Evolutionary conservation across 2,113 vertebrate species (phyloP).

Genomic region (Typhlomys cinereus): DNA sequence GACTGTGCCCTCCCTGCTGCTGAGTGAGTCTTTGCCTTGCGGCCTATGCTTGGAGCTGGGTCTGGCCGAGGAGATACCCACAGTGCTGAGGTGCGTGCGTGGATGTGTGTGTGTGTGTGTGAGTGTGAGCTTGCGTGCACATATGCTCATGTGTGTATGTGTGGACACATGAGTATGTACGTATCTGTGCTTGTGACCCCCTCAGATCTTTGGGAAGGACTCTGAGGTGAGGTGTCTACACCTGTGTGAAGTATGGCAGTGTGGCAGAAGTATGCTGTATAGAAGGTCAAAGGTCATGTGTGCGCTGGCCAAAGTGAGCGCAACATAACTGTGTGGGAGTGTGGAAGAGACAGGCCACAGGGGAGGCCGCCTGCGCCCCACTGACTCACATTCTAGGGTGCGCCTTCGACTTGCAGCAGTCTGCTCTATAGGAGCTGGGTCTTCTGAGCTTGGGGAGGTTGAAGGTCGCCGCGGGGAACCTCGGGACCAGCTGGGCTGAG

Average conservation of each 20-base stretch:
- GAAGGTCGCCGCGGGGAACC: neutral
- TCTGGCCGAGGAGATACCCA: neutral
- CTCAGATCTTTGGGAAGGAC: neutral
- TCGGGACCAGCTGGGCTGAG: neutral
- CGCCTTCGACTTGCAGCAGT: neutral
- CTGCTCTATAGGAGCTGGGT: neutral
- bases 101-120: fast-evolving
- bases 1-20: constrained; percentile 5
- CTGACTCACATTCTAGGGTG: neutral
- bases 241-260: neutral
- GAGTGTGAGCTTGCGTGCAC: neutral
- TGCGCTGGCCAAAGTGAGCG: neutral
- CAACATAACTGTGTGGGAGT: too few species aligned
- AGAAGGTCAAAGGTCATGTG: too few species aligned
- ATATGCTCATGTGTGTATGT: neutral
- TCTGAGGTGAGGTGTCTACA: neutral
- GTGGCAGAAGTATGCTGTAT: neutral
- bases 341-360: neutral
- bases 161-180: neutral
- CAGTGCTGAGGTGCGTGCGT: neutral
- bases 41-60: neutral
- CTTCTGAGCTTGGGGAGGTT: neutral
- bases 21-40: neutral
- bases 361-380: neutral
- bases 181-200: neutral